Conservation (phyloP, 64 coral and sea anemone species). For the Dendronephthya gigantea region DNA sequence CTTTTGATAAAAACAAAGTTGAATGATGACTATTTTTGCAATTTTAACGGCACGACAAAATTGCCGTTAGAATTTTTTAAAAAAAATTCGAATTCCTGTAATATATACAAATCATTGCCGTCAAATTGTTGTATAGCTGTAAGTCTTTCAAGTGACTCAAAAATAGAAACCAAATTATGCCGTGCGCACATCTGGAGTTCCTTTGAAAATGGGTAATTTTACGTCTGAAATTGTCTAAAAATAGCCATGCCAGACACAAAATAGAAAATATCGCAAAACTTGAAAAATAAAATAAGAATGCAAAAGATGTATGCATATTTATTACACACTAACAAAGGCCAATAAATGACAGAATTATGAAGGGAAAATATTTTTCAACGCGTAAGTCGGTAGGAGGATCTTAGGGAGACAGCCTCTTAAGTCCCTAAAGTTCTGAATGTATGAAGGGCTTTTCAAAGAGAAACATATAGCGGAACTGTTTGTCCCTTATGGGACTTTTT, state of each 20-base stretch:
- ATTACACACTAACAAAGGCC: neutral
- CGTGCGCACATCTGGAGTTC: neutral
- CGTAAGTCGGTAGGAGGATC: neutral
- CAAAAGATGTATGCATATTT: slow-evolving; percentile 3
- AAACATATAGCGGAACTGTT: too few species aligned
- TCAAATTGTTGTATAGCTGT: neutral
- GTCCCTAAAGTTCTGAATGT: too few species aligned
- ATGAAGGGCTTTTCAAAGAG: too few species aligned
- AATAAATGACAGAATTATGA: neutral
- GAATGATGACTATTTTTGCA: neutral
- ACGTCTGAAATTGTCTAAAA: neutral
- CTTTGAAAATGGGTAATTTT: neutral
- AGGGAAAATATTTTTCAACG: neutral
- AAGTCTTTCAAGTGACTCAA: neutral
- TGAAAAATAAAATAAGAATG: slow-evolving; percentile 1
- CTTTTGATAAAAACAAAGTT: neutral
- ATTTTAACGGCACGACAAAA: neutral
- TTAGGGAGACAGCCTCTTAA: neutral
- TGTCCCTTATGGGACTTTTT: too few species aligned
- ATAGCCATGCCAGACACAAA: neutral
- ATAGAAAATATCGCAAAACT: neutral
- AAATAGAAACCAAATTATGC: neutral
- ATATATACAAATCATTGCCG: neutral
- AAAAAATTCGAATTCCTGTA: neutral
- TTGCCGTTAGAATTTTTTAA: neutral